Conservation (phyloP, 2,113 vertebrate species). For the Chaetodon trifascialis region DNA sequence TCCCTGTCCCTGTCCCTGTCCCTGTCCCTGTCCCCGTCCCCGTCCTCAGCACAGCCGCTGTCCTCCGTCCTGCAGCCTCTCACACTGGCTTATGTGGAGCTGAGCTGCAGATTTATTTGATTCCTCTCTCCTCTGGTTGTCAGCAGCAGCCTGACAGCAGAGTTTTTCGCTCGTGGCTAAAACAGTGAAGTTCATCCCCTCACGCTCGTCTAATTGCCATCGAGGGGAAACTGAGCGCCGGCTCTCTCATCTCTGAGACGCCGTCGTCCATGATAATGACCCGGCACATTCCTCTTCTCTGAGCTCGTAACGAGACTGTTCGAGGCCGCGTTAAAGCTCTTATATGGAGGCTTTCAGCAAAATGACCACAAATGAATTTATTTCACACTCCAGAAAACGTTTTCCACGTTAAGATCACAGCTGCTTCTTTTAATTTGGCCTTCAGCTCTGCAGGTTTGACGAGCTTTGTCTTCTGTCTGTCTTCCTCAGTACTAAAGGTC, state of each 20-base stretch:
- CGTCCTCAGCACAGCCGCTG: too few relatives aligned
- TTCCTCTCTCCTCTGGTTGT: slow-evolving; percentile 65
- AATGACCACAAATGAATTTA: not conserved
- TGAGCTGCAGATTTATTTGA: slow-evolving; percentile 62
- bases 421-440: too few relatives aligned
- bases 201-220: slow-evolving; percentile 76
- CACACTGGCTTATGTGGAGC: slow-evolving; percentile 66
- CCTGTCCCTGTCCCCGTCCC: too few relatives aligned
- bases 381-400: not conserved
- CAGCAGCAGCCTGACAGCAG: slow-evolving; percentile 66
- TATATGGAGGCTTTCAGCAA: not conserved
- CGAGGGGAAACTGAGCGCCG: slow-evolving; percentile 70
- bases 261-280: slow-evolving; percentile 70
- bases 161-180: slow-evolving; percentile 79
- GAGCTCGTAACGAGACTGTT: slow-evolving; percentile 32
- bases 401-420: too few relatives aligned
- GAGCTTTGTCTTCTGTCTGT: too few relatives aligned
- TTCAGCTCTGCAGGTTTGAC: too few relatives aligned
- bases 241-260: slow-evolving; percentile 59
- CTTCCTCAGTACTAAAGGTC: too few relatives aligned
- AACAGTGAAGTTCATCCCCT: slow-evolving; percentile 79
- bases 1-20: too few relatives aligned
- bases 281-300: slow-evolving; percentile 14
- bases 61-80: slow-evolving; percentile 6
- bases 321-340: slow-evolving; percentile 23